phyloP scores from a whole-genome alignment of 2,113 vertebrate species.

The Tragelaphus strepsiceros region DNA sequence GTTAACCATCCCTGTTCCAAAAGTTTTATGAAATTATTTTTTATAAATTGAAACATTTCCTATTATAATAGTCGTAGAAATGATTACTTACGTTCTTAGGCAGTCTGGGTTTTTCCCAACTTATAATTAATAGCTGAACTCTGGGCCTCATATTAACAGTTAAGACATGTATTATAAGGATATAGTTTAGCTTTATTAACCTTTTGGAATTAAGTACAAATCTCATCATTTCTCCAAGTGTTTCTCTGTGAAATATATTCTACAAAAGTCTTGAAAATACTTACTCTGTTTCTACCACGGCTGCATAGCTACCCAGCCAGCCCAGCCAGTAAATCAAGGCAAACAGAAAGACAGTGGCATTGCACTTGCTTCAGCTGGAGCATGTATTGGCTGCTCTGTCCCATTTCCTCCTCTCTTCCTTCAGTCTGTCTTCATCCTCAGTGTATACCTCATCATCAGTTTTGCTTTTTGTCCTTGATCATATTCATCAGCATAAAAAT shows the following conservation, averaged over 20 bases:
- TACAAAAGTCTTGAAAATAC: not conserved
- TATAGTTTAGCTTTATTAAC: not conserved
- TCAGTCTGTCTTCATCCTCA: not conserved
- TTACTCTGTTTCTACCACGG: not conserved
- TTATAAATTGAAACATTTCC: conserved; percentile 11
- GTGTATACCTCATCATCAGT: not conserved
- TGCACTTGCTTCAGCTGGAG: not conserved
- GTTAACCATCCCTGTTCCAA: conserved; percentile 41
- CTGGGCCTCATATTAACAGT: not conserved
- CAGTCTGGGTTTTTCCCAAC: not conserved
- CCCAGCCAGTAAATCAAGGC: not conserved
- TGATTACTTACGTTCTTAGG: not conserved
- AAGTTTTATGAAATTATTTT: not conserved
- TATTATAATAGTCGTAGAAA: not conserved
- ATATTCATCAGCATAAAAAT: not conserved
- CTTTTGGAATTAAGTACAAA: not conserved
- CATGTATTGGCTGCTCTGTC: not conserved
- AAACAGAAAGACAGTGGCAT: not conserved
- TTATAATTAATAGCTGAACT: not conserved
- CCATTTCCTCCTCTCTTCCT: not conserved
- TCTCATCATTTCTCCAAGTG: not conserved
- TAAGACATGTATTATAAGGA: not conserved
- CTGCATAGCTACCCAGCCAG: not conserved
- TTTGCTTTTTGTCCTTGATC: not conserved
- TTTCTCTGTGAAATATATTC: not conserved